These are phyloP conservation scores for Smittia sp. DNA, from an alignment of 2,888 invertebrate genomes.

Conservation along the genomic window DNA sequence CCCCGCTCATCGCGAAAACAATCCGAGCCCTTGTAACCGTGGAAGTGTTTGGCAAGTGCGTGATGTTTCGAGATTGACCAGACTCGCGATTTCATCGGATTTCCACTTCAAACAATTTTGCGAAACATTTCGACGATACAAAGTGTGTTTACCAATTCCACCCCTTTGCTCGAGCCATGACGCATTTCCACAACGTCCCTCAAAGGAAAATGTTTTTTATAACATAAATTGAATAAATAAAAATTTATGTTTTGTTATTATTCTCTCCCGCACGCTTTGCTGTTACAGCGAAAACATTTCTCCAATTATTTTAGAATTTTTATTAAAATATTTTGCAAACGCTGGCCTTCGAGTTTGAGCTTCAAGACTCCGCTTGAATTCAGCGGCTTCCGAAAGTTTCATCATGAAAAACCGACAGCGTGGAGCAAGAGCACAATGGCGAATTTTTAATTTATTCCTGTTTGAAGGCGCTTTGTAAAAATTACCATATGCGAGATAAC, in stretches of 20 bases:
- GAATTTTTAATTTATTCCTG: slow-evolving; percentile 18
- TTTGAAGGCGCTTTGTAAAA: slow-evolving; percentile 11
- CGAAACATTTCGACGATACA: no score
- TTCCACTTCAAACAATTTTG: no score
- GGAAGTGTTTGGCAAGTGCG: no score
- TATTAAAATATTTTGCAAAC: slow-evolving; percentile 1
- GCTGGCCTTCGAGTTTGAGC: neutral
- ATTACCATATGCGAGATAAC: slow-evolving; percentile 16
- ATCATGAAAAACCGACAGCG: neutral
- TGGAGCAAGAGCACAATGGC: neutral
- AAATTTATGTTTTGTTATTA: slow-evolving; percentile 30
- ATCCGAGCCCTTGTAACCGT: neutral
- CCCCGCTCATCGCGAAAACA: neutral
- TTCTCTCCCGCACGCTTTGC: neutral
- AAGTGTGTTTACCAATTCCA: neutral
- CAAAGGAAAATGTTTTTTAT: slow-evolving; percentile 32
- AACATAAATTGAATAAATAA: slow-evolving; percentile 38
- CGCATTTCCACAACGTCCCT: neutral
- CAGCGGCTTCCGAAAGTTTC: neutral
- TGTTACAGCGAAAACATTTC: slow-evolving; percentile 22
- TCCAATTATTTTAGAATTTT: slow-evolving; percentile 14
- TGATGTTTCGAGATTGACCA: no score
- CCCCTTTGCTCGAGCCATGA: neutral
- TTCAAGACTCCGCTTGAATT: neutral
- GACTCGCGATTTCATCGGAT: no score